phyloP scores from a whole-genome alignment of 2,888 invertebrate genomes.

The Sminthurinus aureus region DNA sequence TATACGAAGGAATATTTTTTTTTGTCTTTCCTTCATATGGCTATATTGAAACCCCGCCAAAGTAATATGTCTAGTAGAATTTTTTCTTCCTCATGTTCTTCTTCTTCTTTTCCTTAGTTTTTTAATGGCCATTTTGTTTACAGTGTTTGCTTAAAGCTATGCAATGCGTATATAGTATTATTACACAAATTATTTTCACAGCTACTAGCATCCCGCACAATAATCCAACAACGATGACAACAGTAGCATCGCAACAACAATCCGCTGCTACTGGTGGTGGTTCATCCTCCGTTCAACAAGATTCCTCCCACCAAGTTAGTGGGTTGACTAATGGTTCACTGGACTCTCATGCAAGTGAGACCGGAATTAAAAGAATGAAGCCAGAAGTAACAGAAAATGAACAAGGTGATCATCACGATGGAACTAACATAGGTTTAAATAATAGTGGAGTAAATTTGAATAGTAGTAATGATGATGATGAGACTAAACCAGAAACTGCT shows the following conservation, averaged over 20 bases:
- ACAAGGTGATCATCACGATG: conserved; percentile 35
- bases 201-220: conserved; percentile 58
- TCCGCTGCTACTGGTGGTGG: conserved; percentile 13
- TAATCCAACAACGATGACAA: conserved; percentile 43
- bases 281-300: conserved; percentile 46
- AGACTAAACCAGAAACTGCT: conserved; percentile 54
- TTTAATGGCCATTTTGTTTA: conserved; percentile 35
- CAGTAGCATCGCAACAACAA: conserved; percentile 25
- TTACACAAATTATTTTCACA: conserved; percentile 60
- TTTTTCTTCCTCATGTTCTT: conserved; percentile 24
- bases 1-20: conserved; percentile 36
- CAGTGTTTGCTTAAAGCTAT: conserved; percentile 48
- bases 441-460: conserved; percentile 13
- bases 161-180: conserved; percentile 57
- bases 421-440: conserved; percentile 33
- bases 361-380: conserved; percentile 42
- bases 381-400: conserved; percentile 37
- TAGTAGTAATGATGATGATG: conserved; percentile 49
- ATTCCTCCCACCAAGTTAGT: conserved; percentile 36
- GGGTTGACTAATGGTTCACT: conserved; percentile 56
- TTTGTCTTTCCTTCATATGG: conserved; percentile 41
- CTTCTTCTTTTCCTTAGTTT: too few species aligned
- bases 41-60: conserved; percentile 35
- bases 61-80: conserved; percentile 38
- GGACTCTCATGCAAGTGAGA: conserved; percentile 55